Conservation (phyloP, 2,888 invertebrate genomes). For the Molorchus minor region DNA sequence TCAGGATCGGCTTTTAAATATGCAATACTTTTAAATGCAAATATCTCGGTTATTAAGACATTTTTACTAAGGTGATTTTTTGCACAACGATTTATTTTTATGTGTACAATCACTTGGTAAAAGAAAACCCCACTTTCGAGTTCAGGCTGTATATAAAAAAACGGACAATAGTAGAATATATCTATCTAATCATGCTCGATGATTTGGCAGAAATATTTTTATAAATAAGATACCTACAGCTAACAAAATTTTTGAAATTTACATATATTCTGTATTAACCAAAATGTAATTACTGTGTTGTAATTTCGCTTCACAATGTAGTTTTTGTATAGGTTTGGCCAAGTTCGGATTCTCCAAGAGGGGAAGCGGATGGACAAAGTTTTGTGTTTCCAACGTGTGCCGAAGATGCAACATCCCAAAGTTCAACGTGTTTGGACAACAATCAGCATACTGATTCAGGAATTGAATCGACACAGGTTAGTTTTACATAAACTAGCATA, state of each 20-base stretch:
- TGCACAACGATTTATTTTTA: too few relatives aligned
- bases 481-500: not conserved
- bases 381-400: constrained; percentile 70
- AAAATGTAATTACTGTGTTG: not conserved
- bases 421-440: constrained; percentile 62
- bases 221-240: too few relatives aligned
- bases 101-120: too few relatives aligned
- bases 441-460: constrained; percentile 72
- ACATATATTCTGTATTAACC: not conserved
- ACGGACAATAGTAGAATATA: too few relatives aligned
- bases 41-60: too few relatives aligned
- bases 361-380: constrained; percentile 74
- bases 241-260: not conserved
- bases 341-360: constrained; percentile 74
- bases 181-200: too few relatives aligned
- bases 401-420: constrained; percentile 58
- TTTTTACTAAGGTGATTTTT: too few relatives aligned
- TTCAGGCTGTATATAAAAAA: too few relatives aligned
- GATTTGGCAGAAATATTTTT: too few relatives aligned
- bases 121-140: too few relatives aligned
- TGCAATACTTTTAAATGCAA: too few relatives aligned
- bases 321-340: constrained; percentile 70
- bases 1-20: too few relatives aligned
- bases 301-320: not conserved
- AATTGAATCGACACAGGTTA: constrained; percentile 76